Base-by-base conservation (phyloP, 2,888 invertebrate genomes). In the Julus scandinavius region DNA sequence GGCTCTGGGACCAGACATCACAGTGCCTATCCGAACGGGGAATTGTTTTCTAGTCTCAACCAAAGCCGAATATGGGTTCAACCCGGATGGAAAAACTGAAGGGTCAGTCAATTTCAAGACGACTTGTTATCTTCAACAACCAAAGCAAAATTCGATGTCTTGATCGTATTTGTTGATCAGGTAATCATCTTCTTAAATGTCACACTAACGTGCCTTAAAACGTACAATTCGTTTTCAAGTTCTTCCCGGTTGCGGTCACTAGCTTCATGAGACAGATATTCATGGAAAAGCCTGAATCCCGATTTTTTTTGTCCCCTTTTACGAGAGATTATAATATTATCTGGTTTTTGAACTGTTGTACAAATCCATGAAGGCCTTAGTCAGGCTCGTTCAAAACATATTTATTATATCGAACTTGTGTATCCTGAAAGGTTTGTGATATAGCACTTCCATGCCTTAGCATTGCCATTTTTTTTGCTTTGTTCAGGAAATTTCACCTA, bases 391-490 rank as follows among this genome's bases (percentile, higher is more conserved):
- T 72, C 29, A 72, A 29, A 72, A 29, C 72, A 29, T 72, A 72
- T 72, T 72, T 72, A 72, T 72, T 72, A 29, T 72, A 29, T 29
- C 72, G 72, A 72, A 29, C 29, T 11, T 29, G 72, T 72, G 29
- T 72, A 72, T 72, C 72, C 72, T 29, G 72, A 29, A 72, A 29
- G 72, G 72, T 72, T 72, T 72, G 72, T 72, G 72, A 72, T 72
- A 72, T 72, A 72, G 72, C 29, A 29, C 72, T 72, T 72, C 72
- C 72, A 72, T 29, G 72, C 72, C 72, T 72, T 72, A 72, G 72
- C 72, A 72, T 72, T 72, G 72, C 72, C 29, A 72, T 72, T 72
- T 45, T 63, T 72, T 29, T 72, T 72, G 72, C 72, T 72, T 72
- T 72, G 72, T 29, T 72, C 72, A 29, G 72, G 72, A 29, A 38